Percentiles rank a stretch among this genome's conserved stretches.
Conservation (phyloP, 2,797 vertebrate genomes). For the Squalus acanthias region DNA sequence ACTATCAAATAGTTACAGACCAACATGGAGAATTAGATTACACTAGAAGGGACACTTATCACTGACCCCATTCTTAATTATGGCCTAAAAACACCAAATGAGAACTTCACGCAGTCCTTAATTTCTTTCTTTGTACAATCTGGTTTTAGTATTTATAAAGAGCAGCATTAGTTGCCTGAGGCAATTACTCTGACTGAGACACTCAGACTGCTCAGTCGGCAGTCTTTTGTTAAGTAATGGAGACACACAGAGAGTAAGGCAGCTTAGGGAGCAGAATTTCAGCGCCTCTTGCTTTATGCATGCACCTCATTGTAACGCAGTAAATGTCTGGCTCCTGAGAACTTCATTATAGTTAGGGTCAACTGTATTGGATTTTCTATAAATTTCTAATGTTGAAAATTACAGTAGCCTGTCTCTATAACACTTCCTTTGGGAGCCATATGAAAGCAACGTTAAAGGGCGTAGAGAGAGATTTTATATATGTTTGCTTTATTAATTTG, state of each 20-base stretch:
- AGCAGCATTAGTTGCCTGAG: not conserved
- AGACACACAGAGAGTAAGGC: not conserved
- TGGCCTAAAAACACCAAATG: not conserved
- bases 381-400: slow-evolving; percentile 33
- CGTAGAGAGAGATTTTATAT: not conserved
- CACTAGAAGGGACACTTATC: not conserved
- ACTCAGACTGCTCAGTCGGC: slow-evolving; percentile 14
- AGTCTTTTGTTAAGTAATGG: slow-evolving; percentile 28
- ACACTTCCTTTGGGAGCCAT: slow-evolving; percentile 18
- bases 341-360: slow-evolving; percentile 30
- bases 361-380: slow-evolving; percentile 33
- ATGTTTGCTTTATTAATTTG: slow-evolving; percentile 30
- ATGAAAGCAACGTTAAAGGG: slow-evolving; percentile 18
- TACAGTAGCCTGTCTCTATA: slow-evolving; percentile 21
- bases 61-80: slow-evolving; percentile 21
- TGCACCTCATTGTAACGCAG: slow-evolving; percentile 23
- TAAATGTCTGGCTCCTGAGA: slow-evolving; percentile 25
- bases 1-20: not conserved
- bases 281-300: not conserved
- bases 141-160: slow-evolving; percentile 1
- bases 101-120: slow-evolving; percentile 13
- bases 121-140: not conserved
- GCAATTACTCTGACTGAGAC: slow-evolving; percentile 22
- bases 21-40: not conserved
- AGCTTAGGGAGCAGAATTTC: not conserved